Percentiles rank a stretch among this genome's conserved stretches.
phyloP scores from a whole-genome alignment of 2,113 vertebrate genomes.

The Odocoileus hemionus region DNA sequence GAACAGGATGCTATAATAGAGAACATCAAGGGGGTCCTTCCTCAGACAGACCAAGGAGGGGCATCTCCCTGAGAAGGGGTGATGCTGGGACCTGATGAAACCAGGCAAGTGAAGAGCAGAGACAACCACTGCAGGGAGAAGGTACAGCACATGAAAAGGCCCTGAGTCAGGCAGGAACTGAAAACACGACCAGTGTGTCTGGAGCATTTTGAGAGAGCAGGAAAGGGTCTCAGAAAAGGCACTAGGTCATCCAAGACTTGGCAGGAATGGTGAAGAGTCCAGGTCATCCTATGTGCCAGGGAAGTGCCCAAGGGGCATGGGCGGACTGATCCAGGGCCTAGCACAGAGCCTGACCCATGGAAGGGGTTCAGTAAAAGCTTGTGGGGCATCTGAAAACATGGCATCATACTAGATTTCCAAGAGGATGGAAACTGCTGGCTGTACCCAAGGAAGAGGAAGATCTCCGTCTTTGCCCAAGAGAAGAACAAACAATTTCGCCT shows the following conservation, averaged over 20 bases:
- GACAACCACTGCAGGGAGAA: neutral
- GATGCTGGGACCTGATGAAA: neutral
- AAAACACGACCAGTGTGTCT: neutral
- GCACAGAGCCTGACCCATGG: neutral
- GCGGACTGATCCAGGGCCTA: neutral
- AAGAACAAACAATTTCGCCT: conserved; percentile 19
- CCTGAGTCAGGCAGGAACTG: neutral
- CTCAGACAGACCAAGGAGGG: neutral
- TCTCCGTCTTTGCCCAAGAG: neutral
- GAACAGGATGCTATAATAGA: neutral
- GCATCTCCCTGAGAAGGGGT: neutral
- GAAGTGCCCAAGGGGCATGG: neutral
- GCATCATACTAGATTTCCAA: neutral
- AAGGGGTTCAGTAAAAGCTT: neutral
- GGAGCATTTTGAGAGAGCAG: neutral
- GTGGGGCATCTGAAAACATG: neutral
- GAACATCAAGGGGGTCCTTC: neutral
- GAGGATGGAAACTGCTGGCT: neutral
- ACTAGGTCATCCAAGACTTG: neutral
- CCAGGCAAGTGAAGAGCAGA: neutral
- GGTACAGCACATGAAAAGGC: neutral
- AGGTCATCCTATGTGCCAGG: neutral
- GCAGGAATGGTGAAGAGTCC: neutral
- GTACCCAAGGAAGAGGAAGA: neutral
- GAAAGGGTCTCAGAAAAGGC: neutral